Evolutionary conservation across 2,113 vertebrate genomes (phyloP), one percentile per base, ranked within the genome.

Genomic region (Syrrhaptes paradoxus): DNA sequence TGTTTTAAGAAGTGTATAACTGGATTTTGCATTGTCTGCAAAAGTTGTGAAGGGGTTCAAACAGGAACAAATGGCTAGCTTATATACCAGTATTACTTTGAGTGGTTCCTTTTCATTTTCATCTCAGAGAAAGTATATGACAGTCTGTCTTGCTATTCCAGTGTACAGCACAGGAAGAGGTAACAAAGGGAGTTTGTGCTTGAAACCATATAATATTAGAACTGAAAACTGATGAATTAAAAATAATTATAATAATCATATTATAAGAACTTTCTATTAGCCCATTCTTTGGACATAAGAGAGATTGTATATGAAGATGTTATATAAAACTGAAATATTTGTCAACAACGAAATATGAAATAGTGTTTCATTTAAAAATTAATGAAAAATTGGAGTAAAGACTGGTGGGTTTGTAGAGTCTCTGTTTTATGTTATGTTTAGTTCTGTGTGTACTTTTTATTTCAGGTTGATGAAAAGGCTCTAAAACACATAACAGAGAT

Each of bases 401-500:
- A 29, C 46, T 89, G 7, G 13, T 55, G 55, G 0, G 54, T 95
- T 73, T 95, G 25, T 79, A 21, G 34, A 38, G 5, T 85, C 24
- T 74, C 19, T 57, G 17, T 62, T 86, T 12, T 58, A 75, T 75
- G 46, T 83, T 61, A 12, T 31, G 9, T 73, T 70, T 85, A 76
- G 26, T 86, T 88, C 22, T 82, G 13, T 73, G 17, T 67, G 5
- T 88, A n/a, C 82, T 13, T 86, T 92, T 91, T 80, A 36, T 94
- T 96, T 58, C 89, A 99, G 99, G 99, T 99, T 93, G 99, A 99
- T 95, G 99, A 99, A 96, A 99, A 99, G 72, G 98, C 99, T 80
- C 97, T 99, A 73, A 99, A 98, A 93, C 98, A 99, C 95, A 99
- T 99, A 98, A 99, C 99, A 96, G 99, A 99, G 97, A 99, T 99